Percentiles rank a stretch among this genome's conserved stretches.
Conservation (phyloP, 2,797 vertebrate genomes). For the Cetoscarus ocellatus region DNA sequence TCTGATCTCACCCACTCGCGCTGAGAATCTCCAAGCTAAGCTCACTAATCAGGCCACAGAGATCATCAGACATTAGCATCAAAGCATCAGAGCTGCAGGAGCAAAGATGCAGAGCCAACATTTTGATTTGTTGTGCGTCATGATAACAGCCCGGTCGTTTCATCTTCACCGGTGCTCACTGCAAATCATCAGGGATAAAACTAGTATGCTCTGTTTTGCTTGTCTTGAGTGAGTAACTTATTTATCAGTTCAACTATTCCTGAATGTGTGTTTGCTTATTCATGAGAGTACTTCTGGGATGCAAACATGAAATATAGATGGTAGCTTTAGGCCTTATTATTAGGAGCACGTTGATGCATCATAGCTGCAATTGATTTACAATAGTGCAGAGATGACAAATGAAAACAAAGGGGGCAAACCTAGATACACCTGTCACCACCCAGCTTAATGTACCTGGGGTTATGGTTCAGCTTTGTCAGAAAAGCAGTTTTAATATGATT, state of each 20-base stretch:
- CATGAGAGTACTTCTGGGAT: background rate
- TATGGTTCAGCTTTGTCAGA: too few species aligned
- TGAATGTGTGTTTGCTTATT: background rate
- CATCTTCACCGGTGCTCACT: conserved; percentile 17
- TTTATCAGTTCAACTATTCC: conserved; percentile 13
- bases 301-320: conserved; percentile 8
- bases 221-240: background rate
- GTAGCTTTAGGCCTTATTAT: conserved; percentile 28
- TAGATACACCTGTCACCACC: background rate
- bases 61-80: conserved; percentile 68
- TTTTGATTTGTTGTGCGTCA: conserved; percentile 46
- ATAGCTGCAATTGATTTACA: conserved; percentile 10
- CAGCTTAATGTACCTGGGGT: too few species aligned
- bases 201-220: conserved; percentile 14
- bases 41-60: conserved; percentile 64
- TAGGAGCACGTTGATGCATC: conserved; percentile 26
- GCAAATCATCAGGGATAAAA: conserved; percentile 33
- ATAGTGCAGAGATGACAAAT: background rate
- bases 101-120: conserved; percentile 46
- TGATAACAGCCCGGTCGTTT: conserved; percentile 34
- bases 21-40: conserved; percentile 46
- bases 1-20: conserved; percentile 64
- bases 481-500: too few species aligned
- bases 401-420: background rate
- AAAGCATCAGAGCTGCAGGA: conserved; percentile 54